These are phyloP conservation scores for Cheilosia urbana DNA, from an alignment of 2,888 invertebrate species.

Conservation along the genomic window DNA sequence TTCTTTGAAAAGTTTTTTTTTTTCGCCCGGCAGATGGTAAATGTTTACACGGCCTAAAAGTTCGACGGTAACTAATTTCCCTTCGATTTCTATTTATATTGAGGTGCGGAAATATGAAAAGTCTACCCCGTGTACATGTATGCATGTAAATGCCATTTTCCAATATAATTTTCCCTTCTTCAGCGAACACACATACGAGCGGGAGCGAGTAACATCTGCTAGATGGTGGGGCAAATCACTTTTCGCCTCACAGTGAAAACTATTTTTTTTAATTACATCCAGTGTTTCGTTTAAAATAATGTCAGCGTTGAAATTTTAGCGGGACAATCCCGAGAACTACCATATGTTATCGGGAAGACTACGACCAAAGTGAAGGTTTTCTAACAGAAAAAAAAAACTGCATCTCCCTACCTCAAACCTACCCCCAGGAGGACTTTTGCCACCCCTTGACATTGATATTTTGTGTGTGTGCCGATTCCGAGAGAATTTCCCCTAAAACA, in stretches of 20 bases:
- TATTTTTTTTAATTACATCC: background rate
- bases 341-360: conserved; percentile 45
- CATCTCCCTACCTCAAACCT: conserved; percentile 35
- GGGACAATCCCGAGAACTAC: conserved; percentile 39
- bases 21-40: conserved; percentile 63
- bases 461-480: conserved; percentile 68
- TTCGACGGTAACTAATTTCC: conserved; percentile 77
- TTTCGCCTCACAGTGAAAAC: background rate
- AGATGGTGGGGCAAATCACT: conserved; percentile 28
- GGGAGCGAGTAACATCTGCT: conserved; percentile 12
- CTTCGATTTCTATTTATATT: conserved; percentile 75
- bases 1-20: background rate
- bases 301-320: conserved; percentile 22
- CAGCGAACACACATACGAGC: conserved; percentile 33
- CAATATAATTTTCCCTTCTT: conserved; percentile 52
- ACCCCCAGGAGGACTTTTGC: conserved; percentile 31
- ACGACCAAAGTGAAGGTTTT: conserved; percentile 10
- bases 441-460: conserved; percentile 70
- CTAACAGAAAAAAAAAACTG: conserved; percentile 13
- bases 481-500: conserved; percentile 19
- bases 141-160: conserved; percentile 58
- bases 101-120: conserved; percentile 76
- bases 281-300: conserved; percentile 3
- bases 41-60: conserved; percentile 75
- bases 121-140: conserved; percentile 43